phyloP scores from a whole-genome alignment of 2,797 vertebrate species.

The Spinus olivaceus region DNA sequence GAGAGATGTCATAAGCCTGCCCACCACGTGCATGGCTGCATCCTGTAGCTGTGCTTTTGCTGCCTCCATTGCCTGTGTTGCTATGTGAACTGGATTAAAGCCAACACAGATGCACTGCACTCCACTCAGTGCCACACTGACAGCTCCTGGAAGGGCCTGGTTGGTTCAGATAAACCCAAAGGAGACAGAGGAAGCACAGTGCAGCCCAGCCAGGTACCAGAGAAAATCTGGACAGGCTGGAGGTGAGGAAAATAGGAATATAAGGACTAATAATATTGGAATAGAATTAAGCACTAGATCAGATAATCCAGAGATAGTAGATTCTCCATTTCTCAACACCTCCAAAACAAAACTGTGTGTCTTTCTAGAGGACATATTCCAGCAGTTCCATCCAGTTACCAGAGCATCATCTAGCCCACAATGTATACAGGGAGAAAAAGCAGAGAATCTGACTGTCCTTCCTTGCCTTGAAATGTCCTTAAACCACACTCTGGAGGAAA shows the following conservation, averaged over 20 bases:
- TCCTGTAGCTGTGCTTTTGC: background rate
- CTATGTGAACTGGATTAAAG: background rate
- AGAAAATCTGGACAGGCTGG: background rate
- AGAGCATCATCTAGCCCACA: background rate
- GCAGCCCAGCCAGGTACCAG: background rate
- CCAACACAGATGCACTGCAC: background rate
- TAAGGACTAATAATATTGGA: background rate
- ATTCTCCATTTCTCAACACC: background rate
- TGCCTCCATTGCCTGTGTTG: background rate
- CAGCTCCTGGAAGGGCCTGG: background rate
- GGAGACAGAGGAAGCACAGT: background rate
- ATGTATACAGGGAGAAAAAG: background rate
- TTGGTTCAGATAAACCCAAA: background rate
- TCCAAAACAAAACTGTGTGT: background rate
- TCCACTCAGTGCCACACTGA: rapidly evolving
- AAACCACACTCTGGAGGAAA: background rate
- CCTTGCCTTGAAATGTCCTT: background rate
- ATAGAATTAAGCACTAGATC: background rate
- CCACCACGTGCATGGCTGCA: background rate
- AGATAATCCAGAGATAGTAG: background rate
- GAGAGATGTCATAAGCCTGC: background rate
- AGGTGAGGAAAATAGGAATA: background rate
- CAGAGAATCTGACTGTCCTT: background rate
- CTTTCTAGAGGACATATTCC: background rate
- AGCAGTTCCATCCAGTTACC: background rate